Conservation (phyloP, 1,140 invertebrate species). For the Euglossa dilemma region DNA sequence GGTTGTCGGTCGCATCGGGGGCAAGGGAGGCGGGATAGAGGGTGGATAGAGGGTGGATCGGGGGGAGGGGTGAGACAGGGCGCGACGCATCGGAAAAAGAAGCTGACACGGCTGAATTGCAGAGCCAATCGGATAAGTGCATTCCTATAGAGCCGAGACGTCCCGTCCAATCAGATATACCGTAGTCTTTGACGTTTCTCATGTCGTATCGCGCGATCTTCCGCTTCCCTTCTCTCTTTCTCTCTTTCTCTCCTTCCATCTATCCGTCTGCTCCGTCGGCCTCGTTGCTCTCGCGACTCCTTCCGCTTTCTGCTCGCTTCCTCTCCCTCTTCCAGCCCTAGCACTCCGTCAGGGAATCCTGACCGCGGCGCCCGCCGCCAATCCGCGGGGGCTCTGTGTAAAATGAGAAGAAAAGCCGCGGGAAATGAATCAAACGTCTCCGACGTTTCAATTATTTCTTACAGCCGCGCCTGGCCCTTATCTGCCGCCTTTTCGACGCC, state of each 20-base stretch:
- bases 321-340: conserved; percentile 9
- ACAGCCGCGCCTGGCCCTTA: conserved; percentile 34
- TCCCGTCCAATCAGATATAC: conserved; percentile 81
- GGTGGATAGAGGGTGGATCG: no score
- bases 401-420: conserved; percentile 74
- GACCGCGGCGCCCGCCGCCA: conserved; percentile 51
- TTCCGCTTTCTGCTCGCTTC: conserved; percentile 13
- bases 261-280: not conserved
- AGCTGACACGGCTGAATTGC: conserved; percentile 80
- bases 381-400: conserved; percentile 67
- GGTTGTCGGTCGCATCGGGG: conserved; percentile 32
- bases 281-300: not conserved
- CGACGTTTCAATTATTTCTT: conserved; percentile 79
- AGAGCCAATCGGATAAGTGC: conserved; percentile 82
- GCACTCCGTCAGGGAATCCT: conserved; percentile 39
- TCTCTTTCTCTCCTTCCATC: conserved; percentile 25
- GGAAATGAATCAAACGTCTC: conserved; percentile 77
- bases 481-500: conserved; percentile 39
- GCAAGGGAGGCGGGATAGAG: not conserved
- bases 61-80: conserved; percentile 11
- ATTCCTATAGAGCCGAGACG: conserved; percentile 76
- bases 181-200: conserved; percentile 80
- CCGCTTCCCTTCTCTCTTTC: conserved; percentile 31
- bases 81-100: conserved; percentile 50
- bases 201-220: conserved; percentile 80